Conservation (phyloP, 2,113 vertebrate species). For the Calyptommatus sinebrachiatus region DNA sequence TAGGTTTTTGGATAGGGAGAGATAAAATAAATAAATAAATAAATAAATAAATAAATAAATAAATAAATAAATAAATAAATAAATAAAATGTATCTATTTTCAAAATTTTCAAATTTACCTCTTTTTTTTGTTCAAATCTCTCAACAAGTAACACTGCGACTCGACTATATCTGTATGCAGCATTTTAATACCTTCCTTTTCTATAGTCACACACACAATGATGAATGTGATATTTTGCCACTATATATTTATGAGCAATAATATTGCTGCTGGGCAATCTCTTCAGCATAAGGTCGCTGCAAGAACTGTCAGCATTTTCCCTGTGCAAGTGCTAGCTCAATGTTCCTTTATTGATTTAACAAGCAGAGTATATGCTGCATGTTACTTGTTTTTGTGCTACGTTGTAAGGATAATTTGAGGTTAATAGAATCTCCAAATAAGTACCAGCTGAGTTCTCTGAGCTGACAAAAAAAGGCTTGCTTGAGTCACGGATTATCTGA, state of each 20-base stretch:
- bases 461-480: slow-evolving; percentile 13
- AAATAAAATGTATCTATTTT: too few species aligned
- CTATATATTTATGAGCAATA: slow-evolving; percentile 21
- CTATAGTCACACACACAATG: background rate
- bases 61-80: too few species aligned
- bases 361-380: slow-evolving; percentile 17
- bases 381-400: slow-evolving; percentile 26
- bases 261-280: slow-evolving; percentile 5
- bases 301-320: slow-evolving; percentile 34
- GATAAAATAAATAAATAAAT: too few species aligned
- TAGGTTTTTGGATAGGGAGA: too few species aligned
- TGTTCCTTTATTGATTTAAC: slow-evolving; percentile 50
- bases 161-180: background rate
- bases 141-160: background rate
- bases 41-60: too few species aligned
- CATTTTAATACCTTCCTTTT: background rate
- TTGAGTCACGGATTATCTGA: slow-evolving; percentile 26
- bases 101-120: background rate
- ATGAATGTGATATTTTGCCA: background rate
- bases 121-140: background rate
- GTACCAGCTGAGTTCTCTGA: slow-evolving; percentile 26
- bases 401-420: slow-evolving; percentile 44
- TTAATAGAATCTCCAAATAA: slow-evolving; percentile 42
- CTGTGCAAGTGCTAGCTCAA: slow-evolving; percentile 5
- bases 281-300: background rate